These are phyloP conservation scores for Labeo catla DNA, from an alignment of 2,113 vertebrate species.

Conservation along the genomic window DNA sequence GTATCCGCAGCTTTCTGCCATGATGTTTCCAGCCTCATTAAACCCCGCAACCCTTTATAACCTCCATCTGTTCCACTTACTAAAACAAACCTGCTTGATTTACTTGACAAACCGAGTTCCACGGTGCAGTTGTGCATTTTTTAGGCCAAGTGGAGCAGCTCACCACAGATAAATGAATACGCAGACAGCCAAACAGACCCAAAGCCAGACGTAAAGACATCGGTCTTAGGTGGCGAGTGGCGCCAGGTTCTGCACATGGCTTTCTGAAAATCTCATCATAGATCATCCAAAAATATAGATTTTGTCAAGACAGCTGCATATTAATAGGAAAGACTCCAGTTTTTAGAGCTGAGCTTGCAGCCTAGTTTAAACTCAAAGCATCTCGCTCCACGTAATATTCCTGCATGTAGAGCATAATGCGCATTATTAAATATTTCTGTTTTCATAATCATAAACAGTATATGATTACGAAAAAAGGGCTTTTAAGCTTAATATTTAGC, in stretches of 20 bases:
- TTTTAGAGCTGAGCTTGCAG: conserved; percentile 31
- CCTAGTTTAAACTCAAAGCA: conserved; percentile 8
- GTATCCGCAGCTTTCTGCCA: conserved; percentile 33
- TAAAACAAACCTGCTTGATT: conserved; percentile 47
- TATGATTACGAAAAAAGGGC: not conserved
- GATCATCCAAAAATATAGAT: conserved; percentile 62
- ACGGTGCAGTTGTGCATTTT: conserved; percentile 29
- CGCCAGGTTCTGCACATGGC: conserved; percentile 47
- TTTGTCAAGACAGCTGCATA: conserved; percentile 47
- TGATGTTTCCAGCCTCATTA: conserved; percentile 27
- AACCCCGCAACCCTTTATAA: conserved; percentile 24
- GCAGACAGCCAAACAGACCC: conserved; percentile 57
- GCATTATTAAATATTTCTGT: not conserved
- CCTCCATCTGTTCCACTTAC: conserved; percentile 37
- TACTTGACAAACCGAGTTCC: conserved; percentile 45
- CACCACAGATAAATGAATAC: conserved; percentile 44
- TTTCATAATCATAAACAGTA: conserved; percentile 7
- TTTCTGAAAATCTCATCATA: conserved; percentile 56
- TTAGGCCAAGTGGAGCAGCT: conserved; percentile 29
- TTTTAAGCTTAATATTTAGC: conserved; percentile 37
- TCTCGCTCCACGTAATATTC: not conserved
- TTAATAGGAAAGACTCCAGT: conserved; percentile 47
- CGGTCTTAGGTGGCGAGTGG: conserved; percentile 48
- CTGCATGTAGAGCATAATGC: not conserved
- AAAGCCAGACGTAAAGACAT: conserved; percentile 60